A percentile compares a stretch with the other conserved stretches of the same genome.
Evolutionary conservation across 2,797 vertebrate species (phyloP).

Genomic region (Diplodus sargus): DNA sequence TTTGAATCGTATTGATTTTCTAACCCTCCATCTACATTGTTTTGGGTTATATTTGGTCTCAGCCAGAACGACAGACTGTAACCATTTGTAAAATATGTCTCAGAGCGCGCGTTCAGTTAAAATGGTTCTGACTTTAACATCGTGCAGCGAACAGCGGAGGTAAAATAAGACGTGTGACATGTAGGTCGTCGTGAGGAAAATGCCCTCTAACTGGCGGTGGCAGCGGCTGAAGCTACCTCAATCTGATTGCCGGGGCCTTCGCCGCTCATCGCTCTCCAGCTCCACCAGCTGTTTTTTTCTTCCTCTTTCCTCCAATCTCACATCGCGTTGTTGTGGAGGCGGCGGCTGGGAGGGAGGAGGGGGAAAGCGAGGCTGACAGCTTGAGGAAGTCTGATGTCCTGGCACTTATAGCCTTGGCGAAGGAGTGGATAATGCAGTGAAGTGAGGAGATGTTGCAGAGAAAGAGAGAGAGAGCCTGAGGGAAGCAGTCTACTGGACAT

Average conservation of each 20-base stretch:
- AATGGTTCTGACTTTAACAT: conserved; percentile 4
- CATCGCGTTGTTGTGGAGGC: conserved; percentile 47
- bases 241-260: conserved; percentile 43
- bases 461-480: conserved; percentile 57
- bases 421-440: conserved; percentile 70
- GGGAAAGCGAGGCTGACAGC: conserved; percentile 67
- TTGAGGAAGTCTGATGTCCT: conserved; percentile 77
- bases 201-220: conserved; percentile 58
- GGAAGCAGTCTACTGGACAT: conserved; percentile 75
- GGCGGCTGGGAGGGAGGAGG: neutral
- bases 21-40: neutral
- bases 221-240: conserved; percentile 40
- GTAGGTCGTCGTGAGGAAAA: conserved; percentile 58
- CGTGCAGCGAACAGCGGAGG: conserved; percentile 29
- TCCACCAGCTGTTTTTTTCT: conserved; percentile 68
- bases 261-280: conserved; percentile 59
- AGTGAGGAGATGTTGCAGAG: conserved; percentile 62
- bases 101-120: neutral
- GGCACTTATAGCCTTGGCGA: conserved; percentile 71
- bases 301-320: conserved; percentile 47
- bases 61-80: neutral
- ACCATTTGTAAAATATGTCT: conserved; percentile 23
- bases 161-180: conserved; percentile 61
- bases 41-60: neutral
- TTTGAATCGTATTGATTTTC: too few species aligned